phyloP scores from a whole-genome alignment of 2,888 invertebrate genomes.

The Acanthosepion esculentum region DNA sequence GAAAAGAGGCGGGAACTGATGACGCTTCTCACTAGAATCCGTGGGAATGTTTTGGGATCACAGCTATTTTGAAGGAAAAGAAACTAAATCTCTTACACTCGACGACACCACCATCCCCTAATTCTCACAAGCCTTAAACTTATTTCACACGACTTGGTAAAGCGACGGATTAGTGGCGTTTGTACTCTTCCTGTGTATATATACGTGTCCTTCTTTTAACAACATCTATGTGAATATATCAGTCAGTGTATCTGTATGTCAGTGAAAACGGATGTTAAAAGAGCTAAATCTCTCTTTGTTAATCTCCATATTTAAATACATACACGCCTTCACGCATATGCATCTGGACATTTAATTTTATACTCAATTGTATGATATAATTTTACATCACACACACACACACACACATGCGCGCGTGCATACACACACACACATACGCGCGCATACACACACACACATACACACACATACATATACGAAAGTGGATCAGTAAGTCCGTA shows the following conservation, averaged over 20 bases:
- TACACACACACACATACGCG: neutral
- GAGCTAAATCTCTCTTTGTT: neutral
- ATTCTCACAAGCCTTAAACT: neutral
- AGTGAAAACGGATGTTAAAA: neutral
- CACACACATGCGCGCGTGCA: no score
- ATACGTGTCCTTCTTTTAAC: neutral
- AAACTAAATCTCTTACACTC: neutral
- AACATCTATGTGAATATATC: no score
- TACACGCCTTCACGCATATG: no score
- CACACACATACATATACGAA: neutral
- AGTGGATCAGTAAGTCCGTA: neutral
- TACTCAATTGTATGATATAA: no score
- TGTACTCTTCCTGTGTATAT: neutral
- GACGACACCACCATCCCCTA: neutral
- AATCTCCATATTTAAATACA: neutral
- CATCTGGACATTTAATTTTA: no score
- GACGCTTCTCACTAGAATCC: neutral
- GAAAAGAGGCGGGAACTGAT: neutral
- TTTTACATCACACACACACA: no score
- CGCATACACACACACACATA: neutral
- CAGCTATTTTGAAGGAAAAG: neutral
- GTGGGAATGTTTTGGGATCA: conserved; percentile 1
- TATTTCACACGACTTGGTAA: neutral
- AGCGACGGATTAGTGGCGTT: neutral
- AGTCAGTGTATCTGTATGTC: neutral